Evolutionary conservation across 2,113 vertebrate genomes (phyloP).

Genomic region (Antechinus stuartii): DNA sequence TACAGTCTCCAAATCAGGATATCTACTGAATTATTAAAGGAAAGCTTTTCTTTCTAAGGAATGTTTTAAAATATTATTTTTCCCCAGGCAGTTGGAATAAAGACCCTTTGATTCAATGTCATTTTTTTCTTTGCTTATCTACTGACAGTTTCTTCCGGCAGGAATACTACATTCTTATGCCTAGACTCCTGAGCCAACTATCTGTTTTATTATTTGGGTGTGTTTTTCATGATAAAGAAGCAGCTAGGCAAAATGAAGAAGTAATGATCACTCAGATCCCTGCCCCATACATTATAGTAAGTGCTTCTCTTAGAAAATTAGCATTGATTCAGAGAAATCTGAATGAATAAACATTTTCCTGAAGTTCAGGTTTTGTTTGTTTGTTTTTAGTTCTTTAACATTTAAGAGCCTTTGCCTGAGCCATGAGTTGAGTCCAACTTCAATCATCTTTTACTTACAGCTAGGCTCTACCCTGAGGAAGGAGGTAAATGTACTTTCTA

Average conservation of each 20-base stretch:
- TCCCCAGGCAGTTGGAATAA: slow-evolving; percentile 74
- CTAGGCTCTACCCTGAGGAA: background rate
- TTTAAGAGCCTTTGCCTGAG: background rate
- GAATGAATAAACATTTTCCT: background rate
- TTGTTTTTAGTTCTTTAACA: background rate
- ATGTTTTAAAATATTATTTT: slow-evolving; percentile 76
- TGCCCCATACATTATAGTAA: background rate
- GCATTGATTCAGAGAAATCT: background rate
- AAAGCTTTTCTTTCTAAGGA: slow-evolving; percentile 74
- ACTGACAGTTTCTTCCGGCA: slow-evolving; percentile 75
- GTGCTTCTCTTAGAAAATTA: background rate
- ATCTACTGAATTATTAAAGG: slow-evolving; percentile 80
- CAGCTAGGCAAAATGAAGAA: background rate
- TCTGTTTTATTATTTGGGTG: slow-evolving; percentile 56
- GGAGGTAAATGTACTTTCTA: background rate
- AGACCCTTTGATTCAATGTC: slow-evolving; percentile 73
- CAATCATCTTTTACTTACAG: background rate
- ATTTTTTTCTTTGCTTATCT: slow-evolving; percentile 80
- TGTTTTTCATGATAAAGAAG: slow-evolving; percentile 62
- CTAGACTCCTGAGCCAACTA: slow-evolving; percentile 66
- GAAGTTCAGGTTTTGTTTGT: background rate
- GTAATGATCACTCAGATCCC: background rate
- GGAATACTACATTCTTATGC: slow-evolving; percentile 70
- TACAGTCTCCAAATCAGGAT: slow-evolving; percentile 56
- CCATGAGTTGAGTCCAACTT: background rate